Conservation (phyloP, 2,113 vertebrate genomes). For the Oreotragus oreotragus region DNA sequence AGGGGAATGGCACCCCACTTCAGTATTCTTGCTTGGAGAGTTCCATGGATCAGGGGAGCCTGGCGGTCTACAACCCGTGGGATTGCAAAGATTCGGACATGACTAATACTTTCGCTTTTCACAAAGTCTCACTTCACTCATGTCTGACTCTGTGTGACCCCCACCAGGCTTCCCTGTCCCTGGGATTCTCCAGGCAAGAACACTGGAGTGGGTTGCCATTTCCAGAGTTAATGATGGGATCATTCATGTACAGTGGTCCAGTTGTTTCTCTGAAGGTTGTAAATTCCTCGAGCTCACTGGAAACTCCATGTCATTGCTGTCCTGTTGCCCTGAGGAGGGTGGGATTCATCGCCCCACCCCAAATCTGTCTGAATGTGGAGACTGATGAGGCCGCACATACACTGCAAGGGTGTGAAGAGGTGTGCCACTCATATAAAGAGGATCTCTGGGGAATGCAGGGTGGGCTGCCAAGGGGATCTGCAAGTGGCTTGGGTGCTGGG, state of each 20-base stretch:
- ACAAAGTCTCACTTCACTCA: neutral
- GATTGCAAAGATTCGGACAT: neutral
- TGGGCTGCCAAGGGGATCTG: neutral
- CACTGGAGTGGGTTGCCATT: too few relatives aligned
- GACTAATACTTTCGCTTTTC: neutral
- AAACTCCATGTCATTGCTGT: too few relatives aligned
- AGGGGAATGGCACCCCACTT: neutral
- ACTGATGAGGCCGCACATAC: rapidly evolving
- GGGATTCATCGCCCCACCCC: rapidly evolving
- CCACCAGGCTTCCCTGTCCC: too few relatives aligned
- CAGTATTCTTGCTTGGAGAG: neutral
- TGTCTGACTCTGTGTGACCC: too few relatives aligned
- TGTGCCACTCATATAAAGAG: neutral
- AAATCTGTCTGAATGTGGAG: neutral
- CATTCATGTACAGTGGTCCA: too few relatives aligned
- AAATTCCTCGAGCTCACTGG: too few relatives aligned
- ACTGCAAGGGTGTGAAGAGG: neutral
- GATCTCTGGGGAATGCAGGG: neutral
- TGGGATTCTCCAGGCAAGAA: too few relatives aligned
- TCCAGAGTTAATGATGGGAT: too few relatives aligned
- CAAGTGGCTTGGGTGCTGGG: neutral
- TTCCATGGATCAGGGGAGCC: neutral
- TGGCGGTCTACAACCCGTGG: rapidly evolving
- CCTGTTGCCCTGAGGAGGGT: neutral
- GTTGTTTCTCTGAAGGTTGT: too few relatives aligned